Evolutionary conservation across 2,888 invertebrate species (phyloP), one percentile per base, ranked within the genome.

Genomic region (Heliconius cydno): DNA sequence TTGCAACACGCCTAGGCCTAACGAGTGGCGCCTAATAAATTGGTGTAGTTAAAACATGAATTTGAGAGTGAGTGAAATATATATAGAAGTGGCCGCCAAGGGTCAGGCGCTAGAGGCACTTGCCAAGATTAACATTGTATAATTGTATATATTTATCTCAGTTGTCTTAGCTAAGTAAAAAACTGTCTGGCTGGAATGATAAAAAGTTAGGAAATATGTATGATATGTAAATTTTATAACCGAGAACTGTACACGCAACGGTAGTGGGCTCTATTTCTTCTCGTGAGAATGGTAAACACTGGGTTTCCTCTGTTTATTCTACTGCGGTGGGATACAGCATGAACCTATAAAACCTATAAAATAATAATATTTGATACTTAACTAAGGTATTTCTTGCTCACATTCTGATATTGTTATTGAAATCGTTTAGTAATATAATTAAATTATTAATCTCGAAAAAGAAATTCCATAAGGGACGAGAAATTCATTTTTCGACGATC

Each of bases 1-100:
- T 41, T 6, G 7, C 25, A 15, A 65, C 7, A 68, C 9, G 34
- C 34, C 34, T 34, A 68, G 25, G 25, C 41, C 15, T 46, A 15
- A 68, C 68, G 41, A 73, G 60, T 57, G 60, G 73, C 60, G 73
- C 73, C 73, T 73, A 73, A 73, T 73, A 73, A 38, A 73, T 73
- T 60, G 9, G 60, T 73, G 34, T 73, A 73, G 73, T 34, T 73
- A 60, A n/a, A 73, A 60, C 60, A 25, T 73, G 73, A 60, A 73
- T 60, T 60, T 34, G 34, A 34, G 38, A 57, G 60, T 73, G 34
- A 60, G 73, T 60, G 73, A 60, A 73, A 73, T 34, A 60, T 38
- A 60, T 30, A 22, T 15, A 15, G 30, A 73, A 73, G 60, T 60
- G 60, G 60, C 57, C 73, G 60, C 60, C 73, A 60, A 73, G 60